Base-by-base conservation (phyloP, 1,140 invertebrate genomes). In the Conus ventricosus region DNA sequence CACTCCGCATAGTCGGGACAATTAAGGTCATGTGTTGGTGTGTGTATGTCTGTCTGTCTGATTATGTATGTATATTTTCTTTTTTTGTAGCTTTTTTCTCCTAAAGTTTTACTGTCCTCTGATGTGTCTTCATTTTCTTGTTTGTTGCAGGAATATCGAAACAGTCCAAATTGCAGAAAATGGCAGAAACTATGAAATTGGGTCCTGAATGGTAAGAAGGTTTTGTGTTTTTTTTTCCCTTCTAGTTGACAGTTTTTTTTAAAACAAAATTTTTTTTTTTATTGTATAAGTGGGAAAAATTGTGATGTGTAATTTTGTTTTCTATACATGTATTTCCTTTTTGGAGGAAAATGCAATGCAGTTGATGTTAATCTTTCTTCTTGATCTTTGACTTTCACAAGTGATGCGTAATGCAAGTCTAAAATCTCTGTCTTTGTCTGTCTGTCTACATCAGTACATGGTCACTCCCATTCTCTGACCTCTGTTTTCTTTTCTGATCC, bases 131-230 rank as follows among this genome's bases (percentile, higher is more conserved):
- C 6, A 84, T 55, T 10, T 82, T 82, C n/a, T 60, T 51, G 6
- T 51, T n/a, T 84, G 60, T 67, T 84, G 5, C 80, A 81, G 80
- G 51, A 23, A 51, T 13, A 81, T 60, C 57, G 57, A 60, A 11
- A 39, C 39, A 39, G 11, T 51, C 27, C 54, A 15, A 39, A 80
- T 57, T 23, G 39, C 84, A 71, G 60, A 71, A n/a, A 90, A 93
- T 93, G n/a, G 92, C 92, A 91, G 92, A 92, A 75, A n/a, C 95
- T 82, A 91, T 96, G 91, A 96, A 96, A 90, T 96, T 96, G 94
- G 96, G 96, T 82, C 96, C 96, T 87, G 95, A 96, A 91, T 96
- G 96, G 96, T 94, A 91, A 91, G 88, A 10, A 63, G 51, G 67
- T n/a, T n/a, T n/a, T n/a, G n/a, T n/a, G 54, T n/a, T n/a, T 83